These are phyloP conservation scores for Astyanax mexicanus DNA, from an alignment of 2,797 vertebrate genomes.

Conservation along the genomic window DNA sequence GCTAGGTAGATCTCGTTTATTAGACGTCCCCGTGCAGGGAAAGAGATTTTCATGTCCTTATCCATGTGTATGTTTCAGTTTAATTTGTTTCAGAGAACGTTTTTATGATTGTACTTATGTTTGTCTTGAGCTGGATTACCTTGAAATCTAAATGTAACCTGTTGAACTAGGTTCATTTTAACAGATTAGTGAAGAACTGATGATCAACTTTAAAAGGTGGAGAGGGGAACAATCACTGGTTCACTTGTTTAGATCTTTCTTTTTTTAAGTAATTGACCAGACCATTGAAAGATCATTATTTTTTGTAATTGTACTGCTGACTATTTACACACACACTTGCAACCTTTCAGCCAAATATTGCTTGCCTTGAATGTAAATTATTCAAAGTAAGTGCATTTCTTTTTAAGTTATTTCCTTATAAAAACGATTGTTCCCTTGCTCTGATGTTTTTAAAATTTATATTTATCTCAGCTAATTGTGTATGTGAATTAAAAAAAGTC, in stretches of 20 bases:
- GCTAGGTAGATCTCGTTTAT: slow-evolving; percentile 6
- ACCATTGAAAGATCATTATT: slow-evolving; percentile 21
- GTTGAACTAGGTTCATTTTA: not conserved
- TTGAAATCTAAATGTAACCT: slow-evolving; percentile 42
- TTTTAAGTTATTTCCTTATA: not conserved
- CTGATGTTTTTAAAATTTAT: slow-evolving; percentile 28
- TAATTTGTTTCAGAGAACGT: slow-evolving; percentile 25
- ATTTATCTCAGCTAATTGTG: slow-evolving; percentile 29
- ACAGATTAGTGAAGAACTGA: not conserved
- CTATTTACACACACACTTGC: slow-evolving; percentile 15
- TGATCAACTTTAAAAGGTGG: not conserved
- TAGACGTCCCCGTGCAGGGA: not conserved
- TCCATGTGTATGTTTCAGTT: slow-evolving; percentile 13
- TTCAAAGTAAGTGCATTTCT: slow-evolving; percentile 19
- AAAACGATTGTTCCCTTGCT: not conserved
- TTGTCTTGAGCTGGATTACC: slow-evolving; percentile 49
- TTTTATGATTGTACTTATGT: slow-evolving; percentile 18
- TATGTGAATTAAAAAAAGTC: slow-evolving; percentile 35
- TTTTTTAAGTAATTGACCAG: slow-evolving; percentile 6
- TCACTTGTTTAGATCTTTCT: slow-evolving; percentile 34
- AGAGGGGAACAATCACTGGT: not conserved
- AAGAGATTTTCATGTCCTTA: not conserved
- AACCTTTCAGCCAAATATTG: slow-evolving; percentile 38
- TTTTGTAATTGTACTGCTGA: not conserved
- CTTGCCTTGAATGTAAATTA: slow-evolving; percentile 42